A percentile compares a stretch with the other conserved stretches of the same genome.
These are phyloP conservation scores for Serinus canaria DNA, from an alignment of 2,113 vertebrate species.

Conservation along the genomic window DNA sequence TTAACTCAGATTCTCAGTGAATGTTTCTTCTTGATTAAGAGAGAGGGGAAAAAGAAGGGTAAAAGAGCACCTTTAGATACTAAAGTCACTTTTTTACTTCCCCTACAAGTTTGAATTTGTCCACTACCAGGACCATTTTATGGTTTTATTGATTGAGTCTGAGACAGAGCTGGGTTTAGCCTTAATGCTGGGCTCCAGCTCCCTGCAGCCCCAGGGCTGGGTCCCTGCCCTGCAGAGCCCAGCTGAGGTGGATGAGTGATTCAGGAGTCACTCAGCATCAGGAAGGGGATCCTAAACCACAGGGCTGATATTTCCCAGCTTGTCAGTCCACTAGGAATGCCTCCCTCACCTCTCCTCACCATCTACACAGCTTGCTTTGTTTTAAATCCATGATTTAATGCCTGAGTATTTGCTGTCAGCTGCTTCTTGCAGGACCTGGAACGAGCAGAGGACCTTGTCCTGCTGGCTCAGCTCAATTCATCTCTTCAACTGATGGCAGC, in stretches of 20 bases:
- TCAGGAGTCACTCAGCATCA: too few relatives aligned
- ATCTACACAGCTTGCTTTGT: not conserved
- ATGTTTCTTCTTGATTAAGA: not conserved
- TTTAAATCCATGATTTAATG: not conserved
- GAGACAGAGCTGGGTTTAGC: not conserved
- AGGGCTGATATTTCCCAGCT: too few relatives aligned
- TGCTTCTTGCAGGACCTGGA: not conserved
- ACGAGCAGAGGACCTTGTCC: not conserved
- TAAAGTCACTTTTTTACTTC: not conserved
- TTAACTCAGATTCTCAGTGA: slow-evolving; percentile 31
- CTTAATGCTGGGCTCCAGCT: not conserved
- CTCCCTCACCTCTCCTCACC: not conserved
- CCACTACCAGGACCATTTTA: not conserved
- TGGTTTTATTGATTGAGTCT: not conserved
- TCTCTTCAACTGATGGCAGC: not conserved
- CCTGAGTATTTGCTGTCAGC: not conserved
- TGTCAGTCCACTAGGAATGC: too few relatives aligned
- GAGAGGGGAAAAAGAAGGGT: not conserved
- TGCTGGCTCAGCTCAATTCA: not conserved
- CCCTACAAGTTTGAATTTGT: not conserved
- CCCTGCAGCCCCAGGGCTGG: too few relatives aligned
- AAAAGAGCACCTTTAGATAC: not conserved
- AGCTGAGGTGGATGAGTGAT: too few relatives aligned
- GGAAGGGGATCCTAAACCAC: too few relatives aligned
- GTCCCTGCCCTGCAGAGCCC: too few relatives aligned